Conservation (phyloP, 2,113 vertebrate genomes). For the Prunella himalayana region DNA sequence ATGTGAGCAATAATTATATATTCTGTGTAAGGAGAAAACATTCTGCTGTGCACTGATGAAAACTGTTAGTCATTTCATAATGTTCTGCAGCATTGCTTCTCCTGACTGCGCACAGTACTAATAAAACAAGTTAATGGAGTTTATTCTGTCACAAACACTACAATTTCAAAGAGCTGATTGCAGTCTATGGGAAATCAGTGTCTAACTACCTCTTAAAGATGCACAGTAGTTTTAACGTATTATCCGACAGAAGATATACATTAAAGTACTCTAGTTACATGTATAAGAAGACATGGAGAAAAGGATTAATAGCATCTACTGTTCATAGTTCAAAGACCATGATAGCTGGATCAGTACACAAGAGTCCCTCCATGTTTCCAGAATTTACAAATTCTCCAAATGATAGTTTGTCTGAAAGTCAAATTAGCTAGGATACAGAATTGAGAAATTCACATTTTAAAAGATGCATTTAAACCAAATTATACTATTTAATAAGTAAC, state of each 20-base stretch:
- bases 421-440: conserved; percentile 45
- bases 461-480: conserved; percentile 58
- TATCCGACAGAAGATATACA: conserved; percentile 25
- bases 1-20: conserved; percentile 73
- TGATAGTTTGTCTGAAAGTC: conserved; percentile 32
- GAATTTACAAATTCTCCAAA: conserved; percentile 31
- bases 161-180: conserved; percentile 69
- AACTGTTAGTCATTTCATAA: conserved; percentile 74
- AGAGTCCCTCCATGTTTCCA: background rate
- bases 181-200: conserved; percentile 63
- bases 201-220: conserved; percentile 59
- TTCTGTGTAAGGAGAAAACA: conserved; percentile 67
- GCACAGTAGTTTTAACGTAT: conserved; percentile 54
- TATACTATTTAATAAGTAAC: conserved; percentile 68
- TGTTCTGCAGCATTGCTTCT: conserved; percentile 70
- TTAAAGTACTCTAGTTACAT: conserved; percentile 19
- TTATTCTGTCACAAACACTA: conserved; percentile 76
- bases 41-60: conserved; percentile 63
- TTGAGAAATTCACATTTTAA: conserved; percentile 47
- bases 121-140: conserved; percentile 81
- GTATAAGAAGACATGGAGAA: background rate
- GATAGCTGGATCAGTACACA: background rate
- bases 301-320: background rate
- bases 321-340: background rate
- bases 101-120: conserved; percentile 71